Evolutionary conservation across 2,888 invertebrate genomes (phyloP), one percentile per base, ranked within the genome.

Genomic region (Bimastos eiseni): DNA sequence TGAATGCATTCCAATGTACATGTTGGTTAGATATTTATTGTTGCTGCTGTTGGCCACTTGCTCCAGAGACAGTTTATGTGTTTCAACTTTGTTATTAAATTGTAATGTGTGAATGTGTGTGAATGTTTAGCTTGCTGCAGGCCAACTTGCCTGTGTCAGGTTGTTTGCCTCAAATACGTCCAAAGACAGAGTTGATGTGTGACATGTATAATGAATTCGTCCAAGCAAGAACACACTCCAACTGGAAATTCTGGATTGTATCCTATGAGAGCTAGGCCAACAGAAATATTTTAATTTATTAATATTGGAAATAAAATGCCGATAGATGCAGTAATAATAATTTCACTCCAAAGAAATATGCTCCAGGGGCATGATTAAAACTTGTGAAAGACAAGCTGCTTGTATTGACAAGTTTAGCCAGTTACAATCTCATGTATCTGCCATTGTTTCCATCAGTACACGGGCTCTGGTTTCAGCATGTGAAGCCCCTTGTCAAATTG

Each of bases 161-260:
- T 2, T 86, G 86, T 37, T 0, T 86, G 34, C 86, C 86, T 86
- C n/a, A 30, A 86, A 37, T 34, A 36, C 86, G 86, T 34, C 86
- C 86, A 86, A 86, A 86, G 37, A 86, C 34, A 21, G 86, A 86
- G 24, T 30, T 86, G 0, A 86, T 86, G 86, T 86, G 1, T 34
- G 86, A 86, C 34, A 36, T 86, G 37, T 86, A 86, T 24, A 37
- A 86, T 24, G 86, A 86, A 5, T 86, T n/a, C 24, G 86, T 86
- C 19, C 86, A 36, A 34, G 11, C 86, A 86, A 86, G 86, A 86
- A 86, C 86, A 36, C 86, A 86, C 5, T 34, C 86, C 21, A 34
- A 86, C 86, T 86, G 86, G 86, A 86, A 86, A 86, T 86, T 86
- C 37, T 86, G 86, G 86, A 86, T 86, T 86, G 86, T 86, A 86